Percentiles rank a stretch among this genome's conserved stretches.
These are phyloP conservation scores for Spilarctia lutea DNA, from an alignment of 2,888 invertebrate species.

Conservation along the genomic window DNA sequence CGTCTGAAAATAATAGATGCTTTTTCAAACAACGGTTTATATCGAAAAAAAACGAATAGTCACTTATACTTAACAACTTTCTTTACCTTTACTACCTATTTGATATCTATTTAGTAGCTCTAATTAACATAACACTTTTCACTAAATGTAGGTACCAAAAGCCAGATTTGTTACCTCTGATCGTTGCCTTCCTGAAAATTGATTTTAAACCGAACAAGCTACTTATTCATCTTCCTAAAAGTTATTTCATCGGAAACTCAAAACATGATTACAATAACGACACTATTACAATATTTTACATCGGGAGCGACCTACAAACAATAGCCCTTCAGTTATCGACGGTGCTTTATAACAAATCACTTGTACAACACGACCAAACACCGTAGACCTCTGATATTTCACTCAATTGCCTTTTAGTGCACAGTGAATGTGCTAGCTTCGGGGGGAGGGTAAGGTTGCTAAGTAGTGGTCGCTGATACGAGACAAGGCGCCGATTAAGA, in stretches of 20 bases:
- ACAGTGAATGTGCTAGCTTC: slow-evolving; percentile 22
- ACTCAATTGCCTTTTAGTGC: slow-evolving; percentile 42
- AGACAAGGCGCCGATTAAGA: slow-evolving; percentile 73
- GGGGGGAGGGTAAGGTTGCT: slow-evolving; percentile 51
- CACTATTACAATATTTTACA: slow-evolving; percentile 68
- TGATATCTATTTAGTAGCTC: neutral
- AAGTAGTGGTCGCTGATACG: slow-evolving; percentile 54
- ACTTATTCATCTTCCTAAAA: slow-evolving; percentile 27
- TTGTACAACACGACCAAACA: slow-evolving; percentile 62
- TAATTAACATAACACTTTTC: neutral
- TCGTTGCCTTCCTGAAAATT: neutral
- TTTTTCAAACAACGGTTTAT: slow-evolving; percentile 58
- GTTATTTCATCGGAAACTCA: slow-evolving; percentile 40
- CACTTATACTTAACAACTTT: neutral
- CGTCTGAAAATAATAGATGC: slow-evolving; percentile 69
- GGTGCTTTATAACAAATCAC: slow-evolving; percentile 72
- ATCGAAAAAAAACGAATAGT: slow-evolving; percentile 35
- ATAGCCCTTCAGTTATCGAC: slow-evolving; percentile 74
- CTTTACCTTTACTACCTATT: neutral
- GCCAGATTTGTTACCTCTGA: no score
- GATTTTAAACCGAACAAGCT: neutral
- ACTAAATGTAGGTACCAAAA: neutral
- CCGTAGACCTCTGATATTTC: slow-evolving; percentile 58
- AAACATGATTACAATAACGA: slow-evolving; percentile 61
- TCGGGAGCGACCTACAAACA: slow-evolving; percentile 70